Conservation (phyloP, 1,140 invertebrate genomes). For the Bilobella aurantiaca region DNA sequence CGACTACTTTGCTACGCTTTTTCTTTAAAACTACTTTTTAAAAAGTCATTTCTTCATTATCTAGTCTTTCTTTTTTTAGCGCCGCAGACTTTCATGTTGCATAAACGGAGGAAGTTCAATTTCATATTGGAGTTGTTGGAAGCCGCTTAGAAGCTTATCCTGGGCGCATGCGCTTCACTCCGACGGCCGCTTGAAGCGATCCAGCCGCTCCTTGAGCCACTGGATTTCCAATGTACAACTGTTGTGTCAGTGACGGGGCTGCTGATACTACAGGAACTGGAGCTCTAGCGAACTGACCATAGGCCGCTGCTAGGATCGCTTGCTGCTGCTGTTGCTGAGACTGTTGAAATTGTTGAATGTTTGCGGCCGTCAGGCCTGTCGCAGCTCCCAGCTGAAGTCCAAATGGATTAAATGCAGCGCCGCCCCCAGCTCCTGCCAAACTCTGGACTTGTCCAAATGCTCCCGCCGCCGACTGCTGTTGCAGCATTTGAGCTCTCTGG, state of each 20-base stretch:
- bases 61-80: background rate
- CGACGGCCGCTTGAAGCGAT: conserved; percentile 11
- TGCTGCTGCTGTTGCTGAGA: conserved; percentile 30
- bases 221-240: conserved; percentile 28
- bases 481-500: conserved; percentile 24
- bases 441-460: background rate
- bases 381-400: conserved; percentile 24
- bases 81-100: background rate
- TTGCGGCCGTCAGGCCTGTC: conserved; percentile 14
- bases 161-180: conserved; percentile 31
- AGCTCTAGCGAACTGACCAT: conserved; percentile 22
- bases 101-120: background rate
- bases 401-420: conserved; percentile 26
- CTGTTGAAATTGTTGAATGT: conserved; percentile 25
- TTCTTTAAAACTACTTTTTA: too few relatives aligned
- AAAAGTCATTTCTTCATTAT: background rate
- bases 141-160: conserved; percentile 9
- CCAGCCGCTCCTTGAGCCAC: conserved; percentile 38
- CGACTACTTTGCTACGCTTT: too few relatives aligned
- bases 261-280: conserved; percentile 27
- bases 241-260: conserved; percentile 21
- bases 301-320: conserved; percentile 28
- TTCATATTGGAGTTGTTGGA: too few relatives aligned
- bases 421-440: background rate
- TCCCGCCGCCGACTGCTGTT: conserved; percentile 17